Conservation (phyloP, 2,797 vertebrate species). For the Danio tinwini region DNA sequence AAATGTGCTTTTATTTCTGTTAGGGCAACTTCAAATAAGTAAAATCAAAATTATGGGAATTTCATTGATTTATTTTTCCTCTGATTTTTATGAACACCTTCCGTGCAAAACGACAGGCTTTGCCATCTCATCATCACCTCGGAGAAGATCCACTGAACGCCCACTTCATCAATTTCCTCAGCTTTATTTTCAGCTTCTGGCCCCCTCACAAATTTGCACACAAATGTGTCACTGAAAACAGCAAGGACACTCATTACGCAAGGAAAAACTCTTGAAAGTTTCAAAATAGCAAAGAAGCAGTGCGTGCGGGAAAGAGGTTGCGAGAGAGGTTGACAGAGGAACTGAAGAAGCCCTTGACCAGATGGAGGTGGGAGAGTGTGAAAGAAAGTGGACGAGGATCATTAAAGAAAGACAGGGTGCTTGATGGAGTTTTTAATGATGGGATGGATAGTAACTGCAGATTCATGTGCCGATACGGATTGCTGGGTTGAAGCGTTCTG, state of each 20-base stretch:
- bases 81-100: no score
- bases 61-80: no score
- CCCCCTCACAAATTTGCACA: neutral
- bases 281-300: neutral
- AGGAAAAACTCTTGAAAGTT: neutral
- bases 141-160: constrained; percentile 12
- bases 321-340: neutral
- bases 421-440: constrained; percentile 54
- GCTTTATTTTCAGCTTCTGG: constrained; percentile 10
- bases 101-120: neutral
- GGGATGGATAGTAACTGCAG: constrained; percentile 52
- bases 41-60: no score
- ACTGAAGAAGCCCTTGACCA: constrained; percentile 6
- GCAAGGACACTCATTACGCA: constrained; percentile 26
- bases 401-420: constrained; percentile 39
- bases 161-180: constrained; percentile 18
- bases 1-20: no score
- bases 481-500: constrained; percentile 61
- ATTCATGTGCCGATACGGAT: constrained; percentile 56
- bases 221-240: neutral
- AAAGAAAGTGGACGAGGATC: constrained; percentile 10
- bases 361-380: neutral
- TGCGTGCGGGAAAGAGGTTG: neutral
- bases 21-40: no score
- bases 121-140: neutral